Evolutionary conservation across 2,888 invertebrate genomes (phyloP), one percentile per base, ranked within the genome.

Genomic region (Rambutsinella grinnellia): DNA sequence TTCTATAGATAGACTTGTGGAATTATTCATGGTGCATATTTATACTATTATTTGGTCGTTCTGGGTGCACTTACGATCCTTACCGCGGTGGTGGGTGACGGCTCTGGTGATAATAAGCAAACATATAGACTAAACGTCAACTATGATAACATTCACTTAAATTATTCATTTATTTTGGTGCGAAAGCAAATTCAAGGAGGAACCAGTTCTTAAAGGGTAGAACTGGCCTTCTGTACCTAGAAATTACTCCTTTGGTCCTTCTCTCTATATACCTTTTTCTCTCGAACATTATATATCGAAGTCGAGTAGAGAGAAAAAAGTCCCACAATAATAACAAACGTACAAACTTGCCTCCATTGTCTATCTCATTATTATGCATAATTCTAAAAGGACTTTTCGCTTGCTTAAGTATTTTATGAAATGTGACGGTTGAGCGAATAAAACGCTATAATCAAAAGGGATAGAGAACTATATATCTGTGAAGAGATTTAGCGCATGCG

Each of bases 221-320:
- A 63, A 63, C 63, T 72, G 72, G 63, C 72, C 72, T 72, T 72
- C 72, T 72, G 65, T 65, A 24, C 72, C 63, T 57, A 65, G 72
- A 65, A 72, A 72, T 72, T 72, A 72, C 65, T 65, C 53, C 72
- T 72, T 72, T 72, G 72, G 72, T 72, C 72, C 72, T 72, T 72
- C 72, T 71, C 36, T 5, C 5, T 5, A 36, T n/a, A 13, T 36
- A 36, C 13, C 36, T 36, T 36, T 36, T 36, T 36, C 36, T 36
- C 36, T 5, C 63, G 65, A 51, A 65, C 72, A 72, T 57, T 57
- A 71, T 27, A 6, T 19, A 68, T 23, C 58, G n/a, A n/a, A n/a
- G n/a, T 54, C 54, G 23, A 19, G n/a, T n/a, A n/a, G 21, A 54
- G 21, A n/a, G 54, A 71, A 71, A 54, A 63, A 62, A 71, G 47